Evolutionary conservation across 2,888 invertebrate species (phyloP).

Genomic region (Malachius bipustulatus): DNA sequence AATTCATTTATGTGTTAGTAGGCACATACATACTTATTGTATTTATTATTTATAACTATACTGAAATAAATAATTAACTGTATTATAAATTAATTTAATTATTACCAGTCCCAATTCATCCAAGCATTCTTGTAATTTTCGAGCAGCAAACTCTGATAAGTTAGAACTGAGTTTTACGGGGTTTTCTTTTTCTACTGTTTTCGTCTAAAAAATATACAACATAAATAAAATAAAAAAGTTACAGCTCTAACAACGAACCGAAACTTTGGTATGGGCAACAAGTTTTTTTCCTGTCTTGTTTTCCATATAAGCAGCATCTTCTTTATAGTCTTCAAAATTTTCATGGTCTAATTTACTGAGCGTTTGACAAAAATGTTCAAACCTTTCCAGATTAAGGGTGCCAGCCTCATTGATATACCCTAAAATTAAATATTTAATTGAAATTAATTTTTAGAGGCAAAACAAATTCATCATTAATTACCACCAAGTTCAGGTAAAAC

Average conservation of each 20-base stretch:
- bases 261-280: conserved; percentile 20
- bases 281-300: conserved; percentile 54
- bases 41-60: no score
- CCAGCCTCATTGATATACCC: conserved; percentile 92
- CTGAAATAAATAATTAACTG: no score
- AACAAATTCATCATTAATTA: conserved; percentile 28
- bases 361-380: conserved; percentile 74
- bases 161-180: not conserved
- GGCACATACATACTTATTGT: no score
- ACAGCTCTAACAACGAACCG: conserved; percentile 16
- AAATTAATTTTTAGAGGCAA: not conserved
- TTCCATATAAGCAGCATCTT: conserved; percentile 76
- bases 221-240: no score
- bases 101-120: no score
- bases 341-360: conserved; percentile 62
- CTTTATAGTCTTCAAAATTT: conserved; percentile 61
- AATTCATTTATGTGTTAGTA: no score
- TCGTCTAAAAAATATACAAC: no score
- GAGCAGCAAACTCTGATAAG: conserved; percentile 2
- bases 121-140: no score
- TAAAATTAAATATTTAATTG: conserved; percentile 9
- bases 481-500: conserved; percentile 79
- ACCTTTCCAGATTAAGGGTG: conserved; percentile 64
- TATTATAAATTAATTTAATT: no score
- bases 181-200: no score